Conservation (phyloP, 92 coral and sea anemone species). For the Metridium senile region DNA sequence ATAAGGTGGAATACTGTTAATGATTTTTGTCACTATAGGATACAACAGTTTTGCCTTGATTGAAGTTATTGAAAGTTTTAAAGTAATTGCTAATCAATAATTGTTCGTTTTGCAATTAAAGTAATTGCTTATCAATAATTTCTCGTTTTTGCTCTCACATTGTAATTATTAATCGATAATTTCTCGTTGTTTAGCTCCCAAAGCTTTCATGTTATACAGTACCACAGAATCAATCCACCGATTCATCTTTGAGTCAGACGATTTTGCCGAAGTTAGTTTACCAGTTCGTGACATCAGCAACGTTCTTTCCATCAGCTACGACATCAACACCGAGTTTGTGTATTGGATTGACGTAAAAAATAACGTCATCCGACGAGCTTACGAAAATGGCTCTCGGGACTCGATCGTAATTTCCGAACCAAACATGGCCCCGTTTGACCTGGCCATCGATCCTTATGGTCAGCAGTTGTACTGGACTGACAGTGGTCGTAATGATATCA, state of each 20-base stretch:
- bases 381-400: slow-evolving; percentile 63
- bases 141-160: too few relatives aligned
- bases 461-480: slow-evolving; percentile 94
- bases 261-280: slow-evolving; percentile 73
- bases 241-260: slow-evolving; percentile 72
- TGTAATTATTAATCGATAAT: background rate
- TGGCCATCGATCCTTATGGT: slow-evolving; percentile 91
- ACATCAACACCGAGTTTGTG: slow-evolving; percentile 69
- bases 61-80: too few relatives aligned
- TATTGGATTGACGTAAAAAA: slow-evolving; percentile 79
- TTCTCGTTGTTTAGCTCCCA: slow-evolving; percentile 60
- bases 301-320: slow-evolving; percentile 81
- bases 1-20: too few relatives aligned
- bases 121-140: too few relatives aligned
- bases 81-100: too few relatives aligned
- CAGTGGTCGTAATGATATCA: slow-evolving; percentile 59
- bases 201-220: slow-evolving; percentile 83
- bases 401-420: slow-evolving; percentile 30
- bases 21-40: too few relatives aligned
- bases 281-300: slow-evolving; percentile 59
- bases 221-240: slow-evolving; percentile 69
- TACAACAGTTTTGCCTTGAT: too few relatives aligned
- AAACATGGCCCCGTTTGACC: slow-evolving; percentile 63
- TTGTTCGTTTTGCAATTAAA: too few relatives aligned
- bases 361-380: slow-evolving; percentile 58